Base-by-base conservation (phyloP, 1,140 invertebrate genomes). In the Bactericera cockerelli region DNA sequence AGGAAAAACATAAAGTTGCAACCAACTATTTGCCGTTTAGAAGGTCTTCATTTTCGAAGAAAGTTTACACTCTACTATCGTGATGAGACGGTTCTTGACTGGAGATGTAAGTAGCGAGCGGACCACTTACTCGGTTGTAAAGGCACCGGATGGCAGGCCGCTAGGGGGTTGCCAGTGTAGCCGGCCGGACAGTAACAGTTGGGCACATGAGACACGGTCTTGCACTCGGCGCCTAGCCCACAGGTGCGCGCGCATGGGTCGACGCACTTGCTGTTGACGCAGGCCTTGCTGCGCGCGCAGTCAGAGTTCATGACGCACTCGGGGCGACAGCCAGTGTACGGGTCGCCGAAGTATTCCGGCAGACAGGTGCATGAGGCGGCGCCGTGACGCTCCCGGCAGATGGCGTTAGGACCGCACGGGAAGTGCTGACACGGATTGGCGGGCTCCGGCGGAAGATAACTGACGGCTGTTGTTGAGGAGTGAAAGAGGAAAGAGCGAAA, bases 191-290 rank as follows among this genome's bases (percentile, higher is more conserved):
- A 91, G 3, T 81, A 85, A 66, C 88, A 91, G 4, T 82, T 78
- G 1, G 87, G 86, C 64, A 87, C 87, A 68, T 93, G 89, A 66
- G 88, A 85, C 16, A 88, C 79, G 1, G 90, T 84, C 65, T 85
- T 81, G 70, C 89, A 93, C 62, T 85, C 72, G 8, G 89, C 86
- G 71, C 89, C 87, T 58, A 82, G 77, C n/a, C 86, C 86, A 69
- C 87, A 89, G 28, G 83, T 82, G 58, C 85, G 85, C 10, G 82
- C 79, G 65, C 87, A 90, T 21, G 87, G 87, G 72, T 89, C 83
- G 21, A 75, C 73, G 66, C 89, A 92, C 69, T 87, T 88, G 62
- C 87, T 87, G 64, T 82, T 79, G 58, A 86, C 76, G 67, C 89
- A 92, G 33, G 85, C 83, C 68, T 84, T 84, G 67, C 88, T 81